phyloP scores from a whole-genome alignment of 2,113 vertebrate species.

The Galbula dea region DNA sequence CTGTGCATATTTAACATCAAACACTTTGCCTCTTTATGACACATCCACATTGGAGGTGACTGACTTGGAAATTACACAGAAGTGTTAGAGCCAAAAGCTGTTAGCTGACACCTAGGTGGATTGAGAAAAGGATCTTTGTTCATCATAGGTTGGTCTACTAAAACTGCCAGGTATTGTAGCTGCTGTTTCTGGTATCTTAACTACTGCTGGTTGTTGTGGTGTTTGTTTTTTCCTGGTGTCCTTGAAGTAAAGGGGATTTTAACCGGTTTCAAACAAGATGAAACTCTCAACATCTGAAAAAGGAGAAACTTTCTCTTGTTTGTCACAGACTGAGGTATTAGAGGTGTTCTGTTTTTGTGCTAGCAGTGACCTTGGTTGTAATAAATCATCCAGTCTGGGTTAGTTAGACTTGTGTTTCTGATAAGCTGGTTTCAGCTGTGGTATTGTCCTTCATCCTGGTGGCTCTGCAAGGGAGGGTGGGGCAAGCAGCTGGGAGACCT shows the following conservation, averaged over 20 bases:
- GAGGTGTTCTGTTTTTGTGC: not conserved
- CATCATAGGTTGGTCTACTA: not conserved
- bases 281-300: not conserved
- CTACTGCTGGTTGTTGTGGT: not conserved
- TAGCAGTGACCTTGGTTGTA: not conserved
- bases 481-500: not conserved
- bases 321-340: not conserved
- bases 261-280: not conserved
- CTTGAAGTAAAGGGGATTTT: not conserved
- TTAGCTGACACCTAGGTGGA: not conserved
- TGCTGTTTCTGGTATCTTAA: not conserved
- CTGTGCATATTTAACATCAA: not conserved
- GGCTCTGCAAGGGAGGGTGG: not conserved
- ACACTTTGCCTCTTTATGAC: not conserved
- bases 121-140: not conserved
- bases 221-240: not conserved
- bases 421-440: not conserved
- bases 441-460: fast-evolving
- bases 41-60: not conserved
- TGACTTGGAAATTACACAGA: not conserved
- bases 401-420: not conserved
- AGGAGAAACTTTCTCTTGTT: no score
- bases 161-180: not conserved
- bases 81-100: not conserved
- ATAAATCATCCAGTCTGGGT: not conserved